Conservation (phyloP, 2,797 vertebrate genomes). For the Rhabdophis nuchalis region DNA sequence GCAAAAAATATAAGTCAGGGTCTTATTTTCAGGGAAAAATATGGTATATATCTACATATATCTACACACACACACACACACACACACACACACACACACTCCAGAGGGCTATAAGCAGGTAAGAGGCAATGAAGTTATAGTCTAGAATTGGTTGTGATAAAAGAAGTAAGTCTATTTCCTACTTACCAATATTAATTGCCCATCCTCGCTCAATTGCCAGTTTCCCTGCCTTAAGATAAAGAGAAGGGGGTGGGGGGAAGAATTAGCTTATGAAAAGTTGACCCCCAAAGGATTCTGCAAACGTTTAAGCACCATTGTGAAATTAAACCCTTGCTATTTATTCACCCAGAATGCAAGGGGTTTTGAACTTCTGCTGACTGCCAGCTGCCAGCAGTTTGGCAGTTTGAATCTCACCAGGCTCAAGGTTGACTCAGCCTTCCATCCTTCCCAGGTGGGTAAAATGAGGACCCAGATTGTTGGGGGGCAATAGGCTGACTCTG, state of each 20-base stretch:
- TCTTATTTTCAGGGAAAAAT: too few relatives aligned
- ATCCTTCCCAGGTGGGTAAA: too few relatives aligned
- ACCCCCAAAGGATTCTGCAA: neutral
- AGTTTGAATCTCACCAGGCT: too few relatives aligned
- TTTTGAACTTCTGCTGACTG: neutral
- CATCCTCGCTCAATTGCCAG: conserved; percentile 93
- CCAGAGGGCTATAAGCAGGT: neutral
- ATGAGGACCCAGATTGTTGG: too few relatives aligned
- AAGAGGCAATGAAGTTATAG: neutral
- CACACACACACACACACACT: neutral
- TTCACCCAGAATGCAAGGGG: neutral
- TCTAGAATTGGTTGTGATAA: neutral
- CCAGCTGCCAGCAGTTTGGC: too few relatives aligned
- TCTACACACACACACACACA: too few relatives aligned
- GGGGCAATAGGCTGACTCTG: too few relatives aligned
- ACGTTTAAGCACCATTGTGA: neutral
- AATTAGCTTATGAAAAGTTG: neutral
- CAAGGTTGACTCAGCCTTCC: too few relatives aligned
- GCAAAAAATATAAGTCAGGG: too few relatives aligned
- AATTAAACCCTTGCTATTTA: neutral
- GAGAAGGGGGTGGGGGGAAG: neutral
- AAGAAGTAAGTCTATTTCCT: neutral
- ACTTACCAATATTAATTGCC: conserved; percentile 97
- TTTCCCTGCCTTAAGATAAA: conserved; percentile 85
- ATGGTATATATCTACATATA: too few relatives aligned